These are phyloP conservation scores for Caenorhabditis sp. DNA, from an alignment of 2,888 invertebrate species.

Conservation along the genomic window DNA sequence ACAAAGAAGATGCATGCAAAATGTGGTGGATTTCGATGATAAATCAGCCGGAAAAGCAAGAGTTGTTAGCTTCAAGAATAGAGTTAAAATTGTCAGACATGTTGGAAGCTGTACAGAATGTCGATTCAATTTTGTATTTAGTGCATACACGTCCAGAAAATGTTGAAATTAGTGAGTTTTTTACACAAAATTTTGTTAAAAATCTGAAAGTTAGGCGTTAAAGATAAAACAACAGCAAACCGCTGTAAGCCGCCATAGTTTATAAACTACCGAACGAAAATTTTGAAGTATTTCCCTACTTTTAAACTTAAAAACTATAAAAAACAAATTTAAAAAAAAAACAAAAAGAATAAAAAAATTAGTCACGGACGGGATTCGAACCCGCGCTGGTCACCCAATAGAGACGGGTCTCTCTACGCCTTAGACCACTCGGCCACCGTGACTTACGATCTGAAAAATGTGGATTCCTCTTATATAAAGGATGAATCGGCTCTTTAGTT, in stretches of 20 bases:
- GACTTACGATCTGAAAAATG: not conserved
- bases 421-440: not conserved
- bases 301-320: too few species aligned
- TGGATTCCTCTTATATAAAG: not conserved
- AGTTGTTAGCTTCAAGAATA: constrained; percentile 7
- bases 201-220: too few species aligned
- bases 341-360: not conserved
- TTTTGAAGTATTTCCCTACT: too few species aligned
- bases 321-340: not conserved
- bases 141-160: constrained; percentile 7
- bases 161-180: constrained; percentile 2
- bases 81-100: constrained; percentile 16
- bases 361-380: not conserved
- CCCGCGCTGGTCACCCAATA: not conserved
- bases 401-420: not conserved
- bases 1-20: not conserved
- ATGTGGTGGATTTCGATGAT: constrained; percentile 27
- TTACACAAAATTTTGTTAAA: not conserved
- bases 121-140: constrained; percentile 7
- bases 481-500: too few species aligned
- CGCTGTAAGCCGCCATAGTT: too few species aligned
- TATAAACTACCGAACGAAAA: too few species aligned
- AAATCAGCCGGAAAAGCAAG: not conserved
- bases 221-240: too few species aligned
- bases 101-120: not conserved